Conservation (phyloP, 2,113 vertebrate genomes). For the Dipodomys stephensi region DNA sequence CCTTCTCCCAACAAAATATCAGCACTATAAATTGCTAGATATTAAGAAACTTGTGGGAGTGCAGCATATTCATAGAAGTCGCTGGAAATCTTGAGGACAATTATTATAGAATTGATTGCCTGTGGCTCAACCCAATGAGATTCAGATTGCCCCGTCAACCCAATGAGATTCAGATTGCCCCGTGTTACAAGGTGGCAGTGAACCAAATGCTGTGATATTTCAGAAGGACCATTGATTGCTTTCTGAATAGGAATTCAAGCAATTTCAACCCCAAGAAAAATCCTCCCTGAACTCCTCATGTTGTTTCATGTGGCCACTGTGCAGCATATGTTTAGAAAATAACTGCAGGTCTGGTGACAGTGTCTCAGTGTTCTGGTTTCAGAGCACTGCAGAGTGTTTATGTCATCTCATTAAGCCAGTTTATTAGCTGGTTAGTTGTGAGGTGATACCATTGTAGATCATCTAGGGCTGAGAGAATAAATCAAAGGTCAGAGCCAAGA, state of each 20-base stretch:
- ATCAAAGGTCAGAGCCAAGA: slow-evolving; percentile 41
- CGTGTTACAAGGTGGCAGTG: neutral
- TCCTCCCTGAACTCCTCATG: neutral
- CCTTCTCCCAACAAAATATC: slow-evolving; percentile 66
- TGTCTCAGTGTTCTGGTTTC: neutral
- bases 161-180: neutral
- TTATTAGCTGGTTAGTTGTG: neutral
- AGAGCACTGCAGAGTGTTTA: neutral
- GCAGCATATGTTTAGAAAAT: neutral
- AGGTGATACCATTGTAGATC: neutral
- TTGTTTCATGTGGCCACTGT: neutral
- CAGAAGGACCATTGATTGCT: neutral
- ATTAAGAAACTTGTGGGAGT: slow-evolving; percentile 74
- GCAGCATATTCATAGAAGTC: slow-evolving; percentile 61
- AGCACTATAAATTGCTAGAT: slow-evolving; percentile 69
- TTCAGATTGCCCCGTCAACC: neutral
- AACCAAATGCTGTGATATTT: slow-evolving; percentile 2
- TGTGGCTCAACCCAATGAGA: neutral
- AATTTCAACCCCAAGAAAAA: neutral
- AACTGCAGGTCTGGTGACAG: neutral
- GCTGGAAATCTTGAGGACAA: slow-evolving; percentile 43
- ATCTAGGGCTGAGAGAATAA: slow-evolving; percentile 4
- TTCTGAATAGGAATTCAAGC: slow-evolving; percentile 27
- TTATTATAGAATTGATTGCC: slow-evolving; percentile 62
- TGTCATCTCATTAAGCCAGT: slow-evolving; percentile 25